Evolutionary conservation across 2,888 invertebrate genomes (phyloP), one percentile per base, ranked within the genome.

Genomic region (Clunio marinus): DNA sequence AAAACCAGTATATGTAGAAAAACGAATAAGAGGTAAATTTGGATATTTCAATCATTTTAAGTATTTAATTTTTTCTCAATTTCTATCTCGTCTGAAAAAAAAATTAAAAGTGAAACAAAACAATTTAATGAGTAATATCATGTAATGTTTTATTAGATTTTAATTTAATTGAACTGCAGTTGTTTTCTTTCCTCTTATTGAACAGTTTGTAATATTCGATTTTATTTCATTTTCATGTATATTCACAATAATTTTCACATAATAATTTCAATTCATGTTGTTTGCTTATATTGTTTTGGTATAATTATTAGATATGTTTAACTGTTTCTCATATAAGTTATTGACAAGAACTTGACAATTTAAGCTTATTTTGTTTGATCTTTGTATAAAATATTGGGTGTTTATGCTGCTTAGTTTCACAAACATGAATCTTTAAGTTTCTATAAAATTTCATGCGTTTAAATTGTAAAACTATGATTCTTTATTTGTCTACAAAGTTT

Each of bases 181-280:
- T 51, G 25, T 37, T 45, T 63, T n/a, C n/a, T n/a, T n/a, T 63
- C 45, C 25, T 63, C 24, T 28, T 22, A 63, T 46, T 63, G 15
- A 63, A 45, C 45, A 63, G 27, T 27, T 41, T 46, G 20, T 60
- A 24, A 7, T n/a, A 24, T n/a, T 15, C n/a, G n/a, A 27, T 57
- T 57, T 57, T 13, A 27, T 57, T 57, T 57, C 3, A 22, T 20
- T 60, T 37, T 60, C 37, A 60, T 60, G 46, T 17, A 27, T 46
- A 63, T 63, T 46, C 63, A 63, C 45, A 45, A 63, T 63, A 46
- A 27, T 63, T 5, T 46, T 63, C 62, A 62, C n/a, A 41, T 62
- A 62, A 62, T 62, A 63, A 63, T 28, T 63, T 37, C 17, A 58
- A 27, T 58, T 27, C 57, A 58, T 58, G 13, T 57, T 57, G 22